Evolutionary conservation across 2,113 vertebrate genomes (phyloP), one percentile per base, ranked within the genome.

Genomic region (Rhombomys opimus): DNA sequence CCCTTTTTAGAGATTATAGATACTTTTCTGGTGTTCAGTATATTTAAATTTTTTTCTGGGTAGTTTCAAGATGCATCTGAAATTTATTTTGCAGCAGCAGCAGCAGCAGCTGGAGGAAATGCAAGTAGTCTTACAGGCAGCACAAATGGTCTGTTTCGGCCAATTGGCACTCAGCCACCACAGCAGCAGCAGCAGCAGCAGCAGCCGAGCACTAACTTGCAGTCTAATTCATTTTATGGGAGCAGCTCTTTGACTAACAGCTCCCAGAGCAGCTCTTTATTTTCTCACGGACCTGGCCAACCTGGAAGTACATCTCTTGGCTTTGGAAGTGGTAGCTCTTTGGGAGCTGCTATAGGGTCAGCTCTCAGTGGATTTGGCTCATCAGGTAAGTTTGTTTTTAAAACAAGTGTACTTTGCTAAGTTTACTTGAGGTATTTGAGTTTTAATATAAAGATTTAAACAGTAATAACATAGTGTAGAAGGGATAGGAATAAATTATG

Each of bases 181-280:
- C 99, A 98, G 87, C 97, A 97, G 95, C 99, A 99, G 30, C 99
- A 99, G 30, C 99, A 99, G 96, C 99, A 99, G 70, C 99, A 98
- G 76, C 99, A 99, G 78, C 99, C 92, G 81, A 99, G 98, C 98
- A 99, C 98, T 92, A 99, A 99, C 96, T 98, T 99, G 80, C 99
- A 99, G 70, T 99, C 99, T 78, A 99, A 98, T 97, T 99, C 99
- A 25, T 99, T 99, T 98, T 99, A 99, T 82, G 99, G 99, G 98
- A 99, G 99, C 96, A 99, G 98, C 96, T 99, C 99, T 61, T 98
- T 99, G 97, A 99, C 99, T 54, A 99, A 98, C 98, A 99, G 98
- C 96, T 99, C 99, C 97, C 99, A 99, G 98, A 99, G 99, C 98
- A 99, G 99, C 98, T 99, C 99, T 94, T 98, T 99, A 81, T 99